These are phyloP conservation scores for Hydractinia symbiolongicarpus DNA, from an alignment of 30 jellyfish, hydroid and myxozoan species.

Conservation along the genomic window DNA sequence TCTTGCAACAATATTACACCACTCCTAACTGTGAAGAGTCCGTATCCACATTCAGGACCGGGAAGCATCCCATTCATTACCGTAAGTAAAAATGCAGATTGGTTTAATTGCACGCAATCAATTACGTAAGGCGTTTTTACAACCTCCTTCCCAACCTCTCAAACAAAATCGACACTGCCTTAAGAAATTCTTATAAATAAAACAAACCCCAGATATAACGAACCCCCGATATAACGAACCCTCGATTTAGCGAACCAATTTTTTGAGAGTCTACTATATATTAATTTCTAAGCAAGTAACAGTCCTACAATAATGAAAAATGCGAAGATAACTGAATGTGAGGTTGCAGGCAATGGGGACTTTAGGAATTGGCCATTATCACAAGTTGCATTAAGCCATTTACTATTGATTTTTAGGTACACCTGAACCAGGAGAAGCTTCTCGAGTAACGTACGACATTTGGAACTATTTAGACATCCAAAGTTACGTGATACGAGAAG, in stretches of 20 bases:
- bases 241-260: too few species aligned
- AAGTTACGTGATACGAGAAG: constrained; percentile 86
- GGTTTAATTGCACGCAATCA: too few species aligned
- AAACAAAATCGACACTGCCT: too few species aligned
- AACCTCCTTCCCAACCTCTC: not conserved
- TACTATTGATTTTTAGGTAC: not conserved
- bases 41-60: constrained; percentile 67
- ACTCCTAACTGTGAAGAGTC: constrained; percentile 95
- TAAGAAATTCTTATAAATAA: too few species aligned
- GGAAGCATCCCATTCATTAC: constrained; percentile 81
- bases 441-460: constrained; percentile 63
- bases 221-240: too few species aligned
- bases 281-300: not conserved
- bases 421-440: constrained; percentile 38
- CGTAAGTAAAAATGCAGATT: constrained; percentile 37
- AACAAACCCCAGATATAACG: too few species aligned
- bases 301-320: not conserved
- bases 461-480: constrained; percentile 93
- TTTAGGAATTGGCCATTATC: too few species aligned
- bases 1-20: constrained; percentile 77
- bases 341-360: too few species aligned
- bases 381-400: too few species aligned
- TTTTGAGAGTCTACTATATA: too few species aligned
- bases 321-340: too few species aligned
- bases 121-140: not conserved